phyloP scores from a whole-genome alignment of 2,113 vertebrate genomes.

The Melanerpes formicivorus region DNA sequence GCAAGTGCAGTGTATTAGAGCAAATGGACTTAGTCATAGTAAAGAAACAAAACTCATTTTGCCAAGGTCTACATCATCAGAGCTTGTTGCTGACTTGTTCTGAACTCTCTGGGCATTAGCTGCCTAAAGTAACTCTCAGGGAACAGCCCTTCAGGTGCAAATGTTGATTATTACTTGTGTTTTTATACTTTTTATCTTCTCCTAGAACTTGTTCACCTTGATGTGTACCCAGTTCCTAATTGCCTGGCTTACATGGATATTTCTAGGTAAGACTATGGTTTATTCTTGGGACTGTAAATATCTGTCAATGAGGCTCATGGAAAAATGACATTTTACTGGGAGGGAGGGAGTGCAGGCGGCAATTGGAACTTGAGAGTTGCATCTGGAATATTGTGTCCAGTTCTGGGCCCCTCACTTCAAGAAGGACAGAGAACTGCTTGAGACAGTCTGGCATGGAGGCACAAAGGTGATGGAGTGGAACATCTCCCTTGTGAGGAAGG shows the following conservation, averaged over 20 bases:
- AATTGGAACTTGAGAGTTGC: not conserved
- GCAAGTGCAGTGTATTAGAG: not conserved
- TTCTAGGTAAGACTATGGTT: slow-evolving; percentile 85
- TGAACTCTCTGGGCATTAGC: not conserved
- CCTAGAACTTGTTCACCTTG: slow-evolving; percentile 89
- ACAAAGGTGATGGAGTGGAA: too few species aligned
- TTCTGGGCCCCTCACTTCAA: too few species aligned
- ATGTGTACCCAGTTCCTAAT: slow-evolving; percentile 90
- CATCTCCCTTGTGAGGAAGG: too few species aligned
- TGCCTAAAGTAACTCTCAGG: not conserved
- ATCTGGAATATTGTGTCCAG: too few species aligned
- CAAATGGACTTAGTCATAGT: not conserved
- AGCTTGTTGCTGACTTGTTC: not conserved
- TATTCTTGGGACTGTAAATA: not conserved
- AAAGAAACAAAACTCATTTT: not conserved
- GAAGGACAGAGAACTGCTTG: too few species aligned
- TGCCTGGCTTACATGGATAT: slow-evolving; percentile 92
- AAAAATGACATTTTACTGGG: not conserved
- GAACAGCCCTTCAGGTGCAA: not conserved
- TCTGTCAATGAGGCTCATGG: not conserved
- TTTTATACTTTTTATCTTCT: not conserved
- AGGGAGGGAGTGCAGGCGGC: not conserved
- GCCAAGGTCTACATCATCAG: not conserved
- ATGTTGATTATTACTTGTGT: not conserved
- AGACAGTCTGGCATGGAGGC: too few species aligned